Evolutionary conservation across 2,113 vertebrate genomes (phyloP).

Genomic region (Seriola rivoliana): DNA sequence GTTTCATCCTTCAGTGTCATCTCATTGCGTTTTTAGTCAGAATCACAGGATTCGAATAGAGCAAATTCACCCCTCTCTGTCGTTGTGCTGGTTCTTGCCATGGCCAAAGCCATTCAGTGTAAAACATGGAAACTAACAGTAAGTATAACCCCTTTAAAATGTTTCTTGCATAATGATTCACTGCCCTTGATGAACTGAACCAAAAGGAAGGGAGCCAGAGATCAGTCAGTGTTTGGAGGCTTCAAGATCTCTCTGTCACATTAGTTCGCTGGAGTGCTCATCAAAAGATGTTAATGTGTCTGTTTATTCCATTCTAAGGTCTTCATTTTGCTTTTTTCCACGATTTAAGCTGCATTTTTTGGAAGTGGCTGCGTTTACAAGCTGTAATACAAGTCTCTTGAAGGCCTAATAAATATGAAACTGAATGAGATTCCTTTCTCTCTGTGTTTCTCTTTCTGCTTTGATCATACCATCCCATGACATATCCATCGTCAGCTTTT

Average conservation of each 20-base stretch:
- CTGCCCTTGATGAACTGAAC: conserved; percentile 74
- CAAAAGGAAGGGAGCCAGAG: conserved; percentile 53
- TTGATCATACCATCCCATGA: conserved; percentile 83
- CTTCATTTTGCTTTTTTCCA: conserved; percentile 74
- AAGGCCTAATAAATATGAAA: conserved; percentile 82
- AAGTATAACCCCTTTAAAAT: conserved; percentile 60
- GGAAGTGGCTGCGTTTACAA: conserved; percentile 68
- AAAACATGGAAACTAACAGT: conserved; percentile 48
- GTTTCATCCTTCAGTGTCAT: background rate
- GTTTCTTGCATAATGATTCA: conserved; percentile 57
- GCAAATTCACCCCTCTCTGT: conserved; percentile 33
- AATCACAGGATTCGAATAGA: conserved; percentile 46
- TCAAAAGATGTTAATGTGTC: conserved; percentile 75
- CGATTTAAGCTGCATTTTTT: conserved; percentile 75
- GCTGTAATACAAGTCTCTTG: conserved; percentile 79
- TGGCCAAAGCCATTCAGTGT: conserved; percentile 53
- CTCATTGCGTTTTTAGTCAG: conserved; percentile 43
- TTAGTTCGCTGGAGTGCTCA: conserved; percentile 70
- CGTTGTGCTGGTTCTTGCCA: conserved; percentile 47
- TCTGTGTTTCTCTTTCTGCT: conserved; percentile 69
- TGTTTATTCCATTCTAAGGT: conserved; percentile 75
- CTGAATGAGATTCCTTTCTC: conserved; percentile 72
- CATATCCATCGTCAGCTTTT: conserved; percentile 81
- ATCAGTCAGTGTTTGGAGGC: conserved; percentile 71
- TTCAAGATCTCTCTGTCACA: conserved; percentile 71